phyloP scores from a whole-genome alignment of 2,888 invertebrate species.

The Himalopsyche anomala region DNA sequence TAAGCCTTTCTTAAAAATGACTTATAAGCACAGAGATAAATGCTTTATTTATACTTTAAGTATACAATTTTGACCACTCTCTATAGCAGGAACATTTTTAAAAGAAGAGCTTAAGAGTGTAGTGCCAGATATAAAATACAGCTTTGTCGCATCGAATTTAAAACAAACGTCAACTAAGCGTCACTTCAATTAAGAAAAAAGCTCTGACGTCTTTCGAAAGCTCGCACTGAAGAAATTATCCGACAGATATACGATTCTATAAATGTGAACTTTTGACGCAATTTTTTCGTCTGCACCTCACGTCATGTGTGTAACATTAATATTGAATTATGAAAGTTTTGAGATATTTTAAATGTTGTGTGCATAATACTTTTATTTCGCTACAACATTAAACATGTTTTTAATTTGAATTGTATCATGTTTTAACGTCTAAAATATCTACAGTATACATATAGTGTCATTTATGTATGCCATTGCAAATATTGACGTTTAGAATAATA shows the following conservation, averaged over 20 bases:
- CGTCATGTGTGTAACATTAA: not conserved
- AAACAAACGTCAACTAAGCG: constrained; percentile 9
- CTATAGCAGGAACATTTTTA: not conserved
- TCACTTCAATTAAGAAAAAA: constrained; percentile 34
- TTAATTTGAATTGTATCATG: too few relatives aligned
- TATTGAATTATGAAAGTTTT: not conserved
- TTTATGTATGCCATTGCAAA: too few relatives aligned
- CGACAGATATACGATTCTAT: not conserved
- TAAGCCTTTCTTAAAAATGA: too few relatives aligned
- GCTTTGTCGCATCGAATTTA: not conserved
- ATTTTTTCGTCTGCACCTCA: not conserved
- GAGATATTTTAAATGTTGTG: too few relatives aligned
- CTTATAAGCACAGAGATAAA: too few relatives aligned
- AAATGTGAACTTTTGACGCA: not conserved
- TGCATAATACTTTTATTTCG: too few relatives aligned
- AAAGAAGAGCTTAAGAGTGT: not conserved
- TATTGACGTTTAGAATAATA: too few relatives aligned
- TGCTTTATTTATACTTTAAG: not conserved
- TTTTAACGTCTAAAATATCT: too few relatives aligned
- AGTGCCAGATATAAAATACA: not conserved
- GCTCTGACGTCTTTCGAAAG: not conserved
- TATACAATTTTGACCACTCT: not conserved
- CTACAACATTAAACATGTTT: too few relatives aligned
- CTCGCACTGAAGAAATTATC: not conserved
- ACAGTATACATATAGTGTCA: too few relatives aligned